Evolutionary conservation across 2,113 vertebrate species (phyloP), one percentile per base, ranked within the genome.

Genomic region (Amia ocellicauda): DNA sequence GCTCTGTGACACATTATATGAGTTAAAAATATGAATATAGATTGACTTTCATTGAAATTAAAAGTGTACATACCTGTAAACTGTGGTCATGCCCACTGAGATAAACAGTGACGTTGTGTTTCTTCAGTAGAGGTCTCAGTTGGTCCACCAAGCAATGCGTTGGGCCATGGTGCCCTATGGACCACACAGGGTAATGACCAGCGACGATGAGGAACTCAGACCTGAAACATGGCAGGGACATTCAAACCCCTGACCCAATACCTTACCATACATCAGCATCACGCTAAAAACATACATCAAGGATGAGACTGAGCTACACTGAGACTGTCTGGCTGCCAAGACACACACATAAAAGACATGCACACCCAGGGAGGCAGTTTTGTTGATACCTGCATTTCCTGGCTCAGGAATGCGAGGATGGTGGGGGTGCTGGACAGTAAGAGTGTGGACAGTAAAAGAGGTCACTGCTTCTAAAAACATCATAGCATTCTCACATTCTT

Each of bases 131-230:
- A 0, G 84, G 84, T 17, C 83, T 82, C 57, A 86, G 67, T n/a
- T 69, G 57, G 8, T 82, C 27, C 19, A 84, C 64, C 40, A 87
- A 75, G 61, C 84, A 85, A 2, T 23, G 40, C 2, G 85, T 85
- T 3, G 84, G 83, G 20, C 85, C 85, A 7, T 86, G 85, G 60
- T 86, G 60, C 4, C 85, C 83, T 2, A 86, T 79, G n/a, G 84
- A 86, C 85, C 84, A 85, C 10, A 88, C 78, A 1, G 85, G 84
- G 60, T 84, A 88, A 41, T 87, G 85, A 36, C 84, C 84, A 17
- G 80, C 84, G 41, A 85, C 84, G 42, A 86, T 29, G 1, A 86
- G 64, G 51, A 76, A 88, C 31, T 84, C 83, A 28, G 85, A 82
- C 74, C 84, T 88, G 60, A 7, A 23, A 53, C 16, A 41, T 9